Base-by-base conservation (phyloP, 2,113 vertebrate species). In the Oplegnathus fasciatus region DNA sequence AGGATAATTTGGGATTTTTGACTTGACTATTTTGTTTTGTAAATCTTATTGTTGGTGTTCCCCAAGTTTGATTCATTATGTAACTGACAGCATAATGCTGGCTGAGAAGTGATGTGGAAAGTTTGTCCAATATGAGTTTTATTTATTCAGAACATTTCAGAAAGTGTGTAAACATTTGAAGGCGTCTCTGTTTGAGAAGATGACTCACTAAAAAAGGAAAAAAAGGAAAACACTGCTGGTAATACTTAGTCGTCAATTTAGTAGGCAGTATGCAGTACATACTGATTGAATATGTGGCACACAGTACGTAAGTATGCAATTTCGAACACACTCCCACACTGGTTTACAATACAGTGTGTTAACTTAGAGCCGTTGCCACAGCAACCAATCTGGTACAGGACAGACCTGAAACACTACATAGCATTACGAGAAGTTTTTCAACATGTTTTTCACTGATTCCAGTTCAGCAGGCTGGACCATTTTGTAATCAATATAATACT, bases 141-240 rank as follows among this genome's bases (percentile, higher is more conserved):
- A 73, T 74, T 66, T 1, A 37, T 66, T 64, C 32, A 24, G 48
- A 57, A 46, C 28, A 55, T 81, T 55, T 44, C 14, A n/a, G 32
- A 66, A 30, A 28, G 17, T 54, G 61, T 64, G 8, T 30, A 30
- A 72, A 32, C 20, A 65, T 80, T 34, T 64, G 5, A 20, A 44
- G n/a, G 5, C 44, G 34, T 73, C 50, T 18, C 3, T 73, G 60
- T 81, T 66, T 46, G 28, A 57, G 70, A 66, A 15, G 37, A 73
- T 73, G 50, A 44, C 26, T 73, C 26, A 74, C 58, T 44, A 7
- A 40, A 32, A 68, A 46, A n/a, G n/a, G n/a, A n/a, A n/a, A n/a
- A n/a, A n/a, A n/a, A n/a, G n/a, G n/a, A n/a, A n/a, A n/a, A n/a
- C n/a, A n/a, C n/a, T n/a, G n/a, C n/a, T n/a, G n/a, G n/a, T n/a